Evolutionary conservation across 1,140 invertebrate species (phyloP), one percentile per base, ranked within the genome.

Genomic region (Monomorium pharaonis): DNA sequence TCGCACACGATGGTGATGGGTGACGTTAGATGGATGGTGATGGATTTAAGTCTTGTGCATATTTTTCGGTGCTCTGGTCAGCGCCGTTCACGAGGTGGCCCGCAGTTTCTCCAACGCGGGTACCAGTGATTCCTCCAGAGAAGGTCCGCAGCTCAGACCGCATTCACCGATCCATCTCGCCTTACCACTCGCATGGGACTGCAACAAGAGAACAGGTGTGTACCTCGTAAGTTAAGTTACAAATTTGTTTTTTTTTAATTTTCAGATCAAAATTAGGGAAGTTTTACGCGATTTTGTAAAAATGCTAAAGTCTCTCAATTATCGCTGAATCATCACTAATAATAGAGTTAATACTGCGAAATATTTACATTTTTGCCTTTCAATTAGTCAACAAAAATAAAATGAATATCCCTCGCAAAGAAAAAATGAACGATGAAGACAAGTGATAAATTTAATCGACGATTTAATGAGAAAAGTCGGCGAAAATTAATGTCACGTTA

Each of bases 81-180:
- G 24, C 47, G 56, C 62, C 76, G 85, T 94, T 95, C 94, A 95
- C 92, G 94, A 95, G 54, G 94, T 94, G 10, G 94, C 94, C 78
- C 94, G 90, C 16, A 95, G 86, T 44, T 95, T 95, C 84, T 95
- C 94, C 72, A 94, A 88, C 33, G 94, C 93, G 2, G 94, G 92
- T 16, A 94, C 92, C 63, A 95, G 69, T 14, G 94, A 94, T 74
- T 95, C 94, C 1, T 95, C 94, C 18, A 94, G 88, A 24, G 94
- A 92, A 14, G 93, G 93, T 18, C 93, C 94, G 44, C 94, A 94
- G 69, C 93, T 94, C 67, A 96, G 88, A 0, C 94, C 95, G 90
- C 97, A 98, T 88, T 96, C 96, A 18, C 97, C 97, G 83, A 96
- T 95, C 97, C 97, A 98, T 91, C 96, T 96, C 63, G 97, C 97